Evolutionary conservation across 23 tunicate species (phyloP), one percentile per base, ranked within the genome.

Genomic region (Trididemnum nubilum): DNA sequence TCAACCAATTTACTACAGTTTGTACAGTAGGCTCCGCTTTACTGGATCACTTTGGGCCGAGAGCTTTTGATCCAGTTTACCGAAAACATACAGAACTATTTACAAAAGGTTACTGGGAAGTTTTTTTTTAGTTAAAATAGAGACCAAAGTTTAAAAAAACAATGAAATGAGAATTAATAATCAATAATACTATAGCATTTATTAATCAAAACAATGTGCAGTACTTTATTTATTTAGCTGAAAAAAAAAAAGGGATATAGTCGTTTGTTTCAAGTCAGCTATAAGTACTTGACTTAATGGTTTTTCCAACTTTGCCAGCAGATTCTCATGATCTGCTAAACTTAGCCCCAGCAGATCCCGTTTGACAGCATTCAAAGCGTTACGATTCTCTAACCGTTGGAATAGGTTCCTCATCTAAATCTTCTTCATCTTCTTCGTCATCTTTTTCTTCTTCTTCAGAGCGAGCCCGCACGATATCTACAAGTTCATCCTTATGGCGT

Each of bases 271-370:
- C 72, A 77, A 31, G 44, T 77, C 49, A 5, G 70, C 40, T 59
- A 73, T 77, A 19, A 77, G 82, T 7, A 57, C 72, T 58, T 77
- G 82, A 77, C 70, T 59, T 58, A 4, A 31, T 26, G 72, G 35
- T 58, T 58, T 58, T 77, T 77, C 72, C 73, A 77, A 32, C 44
- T 77, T 77, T 58, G 72, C 30, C 78, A 73, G 29, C 78, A 73
- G 58, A 73, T 73, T 73, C 26, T 73, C 25, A 73, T 73, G 25
- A 58, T 73, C 78, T 9, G 30, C 58, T 57, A 73, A 73, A 37
- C 78, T 58, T 73, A 28, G 78, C 39, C 78, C 78, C 78, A 73
- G 58, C 58, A 73, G 58, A 33, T 26, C 58, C 78, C 78, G 57
- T 40, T 37, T 73, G 78, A 73, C 58, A 73, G 58, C 58, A 73